phyloP scores from a whole-genome alignment of 37 sponge, comb jelly and placozoan species.

The Crambe crambe region DNA sequence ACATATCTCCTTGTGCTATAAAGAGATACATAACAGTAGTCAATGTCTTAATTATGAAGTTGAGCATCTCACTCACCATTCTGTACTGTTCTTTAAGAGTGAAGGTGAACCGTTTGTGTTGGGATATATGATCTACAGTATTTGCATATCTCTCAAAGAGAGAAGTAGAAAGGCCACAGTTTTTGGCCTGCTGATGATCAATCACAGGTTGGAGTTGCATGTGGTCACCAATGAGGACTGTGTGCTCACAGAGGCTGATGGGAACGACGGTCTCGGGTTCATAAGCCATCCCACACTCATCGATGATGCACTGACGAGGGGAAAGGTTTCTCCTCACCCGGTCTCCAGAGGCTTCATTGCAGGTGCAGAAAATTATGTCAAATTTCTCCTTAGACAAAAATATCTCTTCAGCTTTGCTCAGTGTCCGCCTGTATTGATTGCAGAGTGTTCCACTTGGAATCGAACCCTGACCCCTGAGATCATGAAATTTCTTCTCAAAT shows the following conservation, averaged over 20 bases:
- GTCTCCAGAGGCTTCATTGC: slow-evolving; percentile 63
- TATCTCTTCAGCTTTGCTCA: slow-evolving; percentile 20
- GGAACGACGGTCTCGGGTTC: slow-evolving; percentile 79
- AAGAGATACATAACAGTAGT: no score
- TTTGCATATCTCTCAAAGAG: slow-evolving; percentile 71
- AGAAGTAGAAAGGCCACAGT: slow-evolving; percentile 58
- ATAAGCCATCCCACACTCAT: slow-evolving; percentile 80
- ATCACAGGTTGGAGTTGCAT: slow-evolving; percentile 72
- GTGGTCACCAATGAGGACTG: slow-evolving; percentile 75
- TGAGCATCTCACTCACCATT: slow-evolving; percentile 73
- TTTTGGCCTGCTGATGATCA: slow-evolving; percentile 40
- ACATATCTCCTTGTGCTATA: slow-evolving; percentile 71
- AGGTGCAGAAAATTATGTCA: slow-evolving; percentile 68
- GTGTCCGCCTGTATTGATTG: background rate
- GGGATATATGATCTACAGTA: background rate
- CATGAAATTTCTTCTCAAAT: slow-evolving; percentile 17
- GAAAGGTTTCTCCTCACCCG: slow-evolving; percentile 21
- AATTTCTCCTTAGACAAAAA: slow-evolving; percentile 22
- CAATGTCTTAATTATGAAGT: no score
- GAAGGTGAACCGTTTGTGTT: background rate
- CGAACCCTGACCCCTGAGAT: background rate
- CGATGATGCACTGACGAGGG: slow-evolving; percentile 67
- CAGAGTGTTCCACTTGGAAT: slow-evolving; percentile 2
- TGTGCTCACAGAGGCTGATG: slow-evolving; percentile 66
- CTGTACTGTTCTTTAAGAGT: slow-evolving; percentile 61